Base-by-base conservation (phyloP, 2,888 invertebrate genomes). In the Andrena chrysosceles region DNA sequence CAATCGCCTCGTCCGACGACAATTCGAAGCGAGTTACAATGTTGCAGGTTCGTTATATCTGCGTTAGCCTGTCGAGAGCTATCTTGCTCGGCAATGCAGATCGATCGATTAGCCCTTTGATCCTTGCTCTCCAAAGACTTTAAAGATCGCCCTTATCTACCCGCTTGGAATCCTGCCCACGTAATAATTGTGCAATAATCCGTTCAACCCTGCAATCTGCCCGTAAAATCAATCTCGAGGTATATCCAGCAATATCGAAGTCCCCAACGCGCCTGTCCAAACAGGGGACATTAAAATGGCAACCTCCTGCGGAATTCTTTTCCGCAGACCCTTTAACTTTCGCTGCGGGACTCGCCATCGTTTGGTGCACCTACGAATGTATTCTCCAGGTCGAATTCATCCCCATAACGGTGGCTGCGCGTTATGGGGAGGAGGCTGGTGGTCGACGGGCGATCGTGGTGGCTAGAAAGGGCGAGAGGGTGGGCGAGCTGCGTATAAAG, bases 401-500 rank as follows among this genome's bases (percentile, higher is more conserved):
- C 56, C 56, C 71, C 67, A 66, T 86, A 81, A 77, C 79, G 77
- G 71, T 63, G 72, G 66, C 29, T 49, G 26, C 63, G 66, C 67
- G 79, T 79, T 85, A 85, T 72, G 83, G 63, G 72, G 56, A 54
- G 76, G 31, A 48, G 76, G 31, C 49, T 73, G 66, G 54, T 80
- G 83, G 69, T 83, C 79, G 76, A 60, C 49, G 54, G 64, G 60
- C 66, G 49, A 68, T 69, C 48, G 73, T 54, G 62, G 56, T 49
- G 64, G 70, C 59, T 60, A 42, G 77, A 52, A 71, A 73, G 68
- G 63, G 60, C 56, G 56, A 56, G 48, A 16, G 13, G 42, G 33
- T 1, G 33, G 71, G 62, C 54, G 75, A 77, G 64, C 49, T 66
- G 83, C 80, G 89, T 91, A 92, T 92, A 92, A 92, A 92, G 91